A percentile compares a stretch with the other conserved stretches of the same genome.
phyloP scores from a whole-genome alignment of 2,113 vertebrate genomes.

The Geococcyx californianus region DNA sequence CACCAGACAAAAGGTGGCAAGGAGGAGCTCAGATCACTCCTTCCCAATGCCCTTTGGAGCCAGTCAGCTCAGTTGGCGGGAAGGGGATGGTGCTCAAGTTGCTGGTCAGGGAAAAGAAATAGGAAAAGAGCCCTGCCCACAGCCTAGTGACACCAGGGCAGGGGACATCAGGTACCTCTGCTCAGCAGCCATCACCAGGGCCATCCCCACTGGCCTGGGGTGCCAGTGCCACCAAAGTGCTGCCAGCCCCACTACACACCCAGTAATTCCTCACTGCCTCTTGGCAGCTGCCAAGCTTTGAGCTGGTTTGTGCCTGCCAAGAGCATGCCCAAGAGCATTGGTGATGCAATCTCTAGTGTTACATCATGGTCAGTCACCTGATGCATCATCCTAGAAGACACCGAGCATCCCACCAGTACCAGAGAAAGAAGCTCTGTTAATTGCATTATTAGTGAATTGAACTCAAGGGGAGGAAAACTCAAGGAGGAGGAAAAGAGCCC shows the following conservation, averaged over 20 bases:
- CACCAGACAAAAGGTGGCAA: accelerated
- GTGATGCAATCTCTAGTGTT: neutral
- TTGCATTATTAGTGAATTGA: accelerated
- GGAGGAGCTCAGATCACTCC: neutral
- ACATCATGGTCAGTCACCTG: accelerated
- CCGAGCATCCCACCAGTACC: accelerated
- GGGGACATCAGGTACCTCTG: neutral
- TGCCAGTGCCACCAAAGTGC: accelerated
- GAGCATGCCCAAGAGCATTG: accelerated
- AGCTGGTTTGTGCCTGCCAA: neutral
- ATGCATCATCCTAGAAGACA: accelerated
- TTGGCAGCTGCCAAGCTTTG: accelerated
- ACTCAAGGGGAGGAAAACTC: neutral
- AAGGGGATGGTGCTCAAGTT: neutral
- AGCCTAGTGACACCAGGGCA: accelerated
- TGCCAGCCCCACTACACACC: accelerated
- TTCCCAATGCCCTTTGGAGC: neutral
- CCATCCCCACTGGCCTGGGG: neutral
- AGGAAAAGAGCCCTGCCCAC: neutral
- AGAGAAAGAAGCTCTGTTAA: neutral
- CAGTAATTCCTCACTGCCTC: neutral
- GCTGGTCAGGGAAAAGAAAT: neutral
- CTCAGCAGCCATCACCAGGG: accelerated
- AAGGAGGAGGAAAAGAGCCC: accelerated
- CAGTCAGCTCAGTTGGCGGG: accelerated